phyloP scores from a whole-genome alignment of 2,113 vertebrate species.

The Austrofundulus limnaeus region DNA sequence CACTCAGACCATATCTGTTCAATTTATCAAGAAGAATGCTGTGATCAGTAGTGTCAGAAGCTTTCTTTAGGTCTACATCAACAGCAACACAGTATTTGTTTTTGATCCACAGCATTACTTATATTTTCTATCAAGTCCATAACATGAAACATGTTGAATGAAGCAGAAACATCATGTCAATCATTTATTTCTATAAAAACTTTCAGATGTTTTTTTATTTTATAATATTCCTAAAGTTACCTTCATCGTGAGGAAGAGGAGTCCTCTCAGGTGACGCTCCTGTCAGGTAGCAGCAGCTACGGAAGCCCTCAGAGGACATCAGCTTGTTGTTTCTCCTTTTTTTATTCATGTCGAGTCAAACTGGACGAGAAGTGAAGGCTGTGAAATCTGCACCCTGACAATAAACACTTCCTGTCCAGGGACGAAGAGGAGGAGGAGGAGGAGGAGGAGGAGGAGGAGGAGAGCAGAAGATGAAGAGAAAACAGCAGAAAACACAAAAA shows the following conservation, averaged over 20 bases:
- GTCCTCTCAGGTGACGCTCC: background rate
- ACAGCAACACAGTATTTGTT: too few species aligned
- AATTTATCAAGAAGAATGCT: too few species aligned
- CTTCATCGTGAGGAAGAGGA: background rate
- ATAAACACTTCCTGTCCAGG: conserved; percentile 85
- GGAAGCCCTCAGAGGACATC: conserved; percentile 1
- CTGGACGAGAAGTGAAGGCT: conserved; percentile 64
- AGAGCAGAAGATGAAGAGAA: conserved; percentile 28
- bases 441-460: conserved; percentile 13
- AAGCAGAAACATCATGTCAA: too few species aligned
- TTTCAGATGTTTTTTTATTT: too few species aligned
- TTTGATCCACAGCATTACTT: too few species aligned
- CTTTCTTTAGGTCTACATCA: too few species aligned
- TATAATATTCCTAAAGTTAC: too few species aligned
- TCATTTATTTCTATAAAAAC: too few species aligned
- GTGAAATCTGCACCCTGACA: conserved; percentile 91
- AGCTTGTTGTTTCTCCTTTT: conserved; percentile 40
- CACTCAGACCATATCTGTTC: too few species aligned
- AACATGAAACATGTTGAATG: too few species aligned
- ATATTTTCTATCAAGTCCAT: too few species aligned
- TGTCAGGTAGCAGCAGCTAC: conserved; percentile 1
- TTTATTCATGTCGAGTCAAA: conserved; percentile 71
- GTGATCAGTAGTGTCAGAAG: too few species aligned
- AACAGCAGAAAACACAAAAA: conserved; percentile 61
- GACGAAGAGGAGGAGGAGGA: conserved; percentile 7